A percentile compares a stretch with the other conserved stretches of the same genome.
Conservation (phyloP, 2,888 invertebrate genomes). For the Bellardia pandia region DNA sequence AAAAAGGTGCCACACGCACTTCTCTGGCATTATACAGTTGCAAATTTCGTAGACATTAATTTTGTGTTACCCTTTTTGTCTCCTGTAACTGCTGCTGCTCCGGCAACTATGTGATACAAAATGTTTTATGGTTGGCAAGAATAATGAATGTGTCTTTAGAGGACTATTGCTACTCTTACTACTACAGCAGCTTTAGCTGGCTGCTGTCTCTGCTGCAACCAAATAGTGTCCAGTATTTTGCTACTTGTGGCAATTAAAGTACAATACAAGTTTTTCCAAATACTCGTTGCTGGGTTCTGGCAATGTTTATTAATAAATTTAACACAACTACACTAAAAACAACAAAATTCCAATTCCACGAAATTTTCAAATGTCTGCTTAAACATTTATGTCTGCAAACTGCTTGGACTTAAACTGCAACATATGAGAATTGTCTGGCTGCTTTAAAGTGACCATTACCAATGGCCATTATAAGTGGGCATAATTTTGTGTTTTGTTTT, state of each 20-base stretch:
- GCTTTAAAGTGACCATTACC: slow-evolving; percentile 43
- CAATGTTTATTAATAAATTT: slow-evolving; percentile 19
- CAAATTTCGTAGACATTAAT: slow-evolving; percentile 62
- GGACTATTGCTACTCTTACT: slow-evolving; percentile 46
- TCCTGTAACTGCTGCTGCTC: slow-evolving; percentile 51
- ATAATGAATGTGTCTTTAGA: slow-evolving; percentile 32
- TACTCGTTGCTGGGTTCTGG: slow-evolving; percentile 27
- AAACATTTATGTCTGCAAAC: slow-evolving; percentile 43
- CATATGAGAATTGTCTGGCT: slow-evolving; percentile 13
- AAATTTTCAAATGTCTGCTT: slow-evolving; percentile 57
- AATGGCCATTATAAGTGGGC: slow-evolving; percentile 59
- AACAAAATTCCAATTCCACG: slow-evolving; percentile 36
- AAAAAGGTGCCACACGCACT: slow-evolving; percentile 64
- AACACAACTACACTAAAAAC: slow-evolving; percentile 3
- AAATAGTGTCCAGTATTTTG: slow-evolving; percentile 41
- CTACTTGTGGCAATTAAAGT: slow-evolving; percentile 63
- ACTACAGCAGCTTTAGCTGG: slow-evolving; percentile 27
- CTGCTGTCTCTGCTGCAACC: slow-evolving; percentile 54
- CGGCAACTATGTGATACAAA: slow-evolving; percentile 46
- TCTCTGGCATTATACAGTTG: slow-evolving; percentile 32
- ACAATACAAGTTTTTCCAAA: slow-evolving; percentile 42
- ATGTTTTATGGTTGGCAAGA: slow-evolving; percentile 53
- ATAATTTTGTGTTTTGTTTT: slow-evolving; percentile 39
- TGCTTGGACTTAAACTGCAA: slow-evolving; percentile 1
- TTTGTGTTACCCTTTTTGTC: slow-evolving; percentile 59